These are phyloP conservation scores for Sialis fuliginosa DNA, from an alignment of 2,888 invertebrate genomes.

Conservation along the genomic window DNA sequence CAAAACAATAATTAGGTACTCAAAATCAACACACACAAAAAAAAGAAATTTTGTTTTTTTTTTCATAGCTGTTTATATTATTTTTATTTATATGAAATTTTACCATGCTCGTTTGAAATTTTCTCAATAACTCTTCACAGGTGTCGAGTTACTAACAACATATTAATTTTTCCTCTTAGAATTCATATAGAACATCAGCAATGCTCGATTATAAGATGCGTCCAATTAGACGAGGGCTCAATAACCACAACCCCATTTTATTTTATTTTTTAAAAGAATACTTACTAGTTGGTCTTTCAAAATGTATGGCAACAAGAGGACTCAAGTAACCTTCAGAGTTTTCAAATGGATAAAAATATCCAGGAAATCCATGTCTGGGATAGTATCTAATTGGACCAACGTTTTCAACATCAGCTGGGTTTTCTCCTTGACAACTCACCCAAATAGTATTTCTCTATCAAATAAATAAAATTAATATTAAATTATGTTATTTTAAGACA, in stretches of 20 bases:
- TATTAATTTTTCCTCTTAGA: no score
- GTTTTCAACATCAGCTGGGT: constrained; percentile 81
- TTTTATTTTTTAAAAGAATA: constrained; percentile 11
- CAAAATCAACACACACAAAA: no score
- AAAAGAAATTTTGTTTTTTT: no score
- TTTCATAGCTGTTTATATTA: no score
- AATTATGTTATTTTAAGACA: no score
- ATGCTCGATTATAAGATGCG: neutral
- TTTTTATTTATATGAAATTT: no score
- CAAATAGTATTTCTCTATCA: constrained; percentile 66
- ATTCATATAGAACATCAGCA: no score
- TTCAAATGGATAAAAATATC: constrained; percentile 76
- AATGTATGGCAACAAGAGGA: constrained; percentile 73
- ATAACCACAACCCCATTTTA: neutral
- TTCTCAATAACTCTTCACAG: no score
- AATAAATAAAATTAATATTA: constrained; percentile 5
- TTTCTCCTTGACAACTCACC: constrained; percentile 88
- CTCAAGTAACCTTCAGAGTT: constrained; percentile 78
- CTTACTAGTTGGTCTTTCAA: constrained; percentile 68
- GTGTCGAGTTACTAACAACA: no score
- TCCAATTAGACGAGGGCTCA: neutral
- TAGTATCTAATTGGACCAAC: constrained; percentile 70
- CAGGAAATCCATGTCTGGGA: constrained; percentile 70
- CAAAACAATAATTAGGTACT: no score
- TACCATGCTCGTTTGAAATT: no score